Base-by-base conservation (phyloP, 2,113 vertebrate genomes). In the Callopanchax toddi region DNA sequence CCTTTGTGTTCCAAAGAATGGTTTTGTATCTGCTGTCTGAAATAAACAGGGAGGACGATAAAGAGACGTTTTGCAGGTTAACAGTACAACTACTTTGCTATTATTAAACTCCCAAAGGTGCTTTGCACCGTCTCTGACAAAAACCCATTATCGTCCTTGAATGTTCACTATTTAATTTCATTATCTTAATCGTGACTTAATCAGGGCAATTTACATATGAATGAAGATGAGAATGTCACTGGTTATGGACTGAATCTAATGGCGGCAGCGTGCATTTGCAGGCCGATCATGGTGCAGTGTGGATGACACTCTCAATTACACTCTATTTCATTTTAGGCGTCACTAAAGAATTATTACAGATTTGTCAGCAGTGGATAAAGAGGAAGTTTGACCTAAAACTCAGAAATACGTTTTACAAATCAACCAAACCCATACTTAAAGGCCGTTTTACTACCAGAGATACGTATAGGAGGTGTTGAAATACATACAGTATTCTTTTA, bases 131-230 rank as follows among this genome's bases (percentile, higher is more conserved):
- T 25, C 56, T 18, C 56, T 9, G 25, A 20, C 42, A 20, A 53
- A 67, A 79, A 58, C 48, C 58, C n/a, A 64, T 67, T 67, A 67
- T 8, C 63, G 69, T 72, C 58, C 77, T 18, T 48, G 59, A 71
- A 63, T 21, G 54, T 76, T 60, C 54, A 49, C 52, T 40, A 0
- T 76, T 83, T 65, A 51, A 71, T 79, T 76, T 65, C 21, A 66
- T 77, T 60, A 71, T 71, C 56, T 66, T 59, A 59, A 76, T 79
- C 32, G 57, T 48, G 67, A 64, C 49, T 74, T 67, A 67, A 71
- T 74, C 49, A 76, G 45, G 22, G 45, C 43, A 57, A 70, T 81
- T 84, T 66, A 58, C 67, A 79, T 60, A 59, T 57, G 51, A 76
- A 79, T 74, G 43, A 50, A 62, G 68, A 61, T 15, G 45, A 60